phyloP scores from a whole-genome alignment of 2,888 invertebrate genomes.

The Pachliopta kotzebuea region DNA sequence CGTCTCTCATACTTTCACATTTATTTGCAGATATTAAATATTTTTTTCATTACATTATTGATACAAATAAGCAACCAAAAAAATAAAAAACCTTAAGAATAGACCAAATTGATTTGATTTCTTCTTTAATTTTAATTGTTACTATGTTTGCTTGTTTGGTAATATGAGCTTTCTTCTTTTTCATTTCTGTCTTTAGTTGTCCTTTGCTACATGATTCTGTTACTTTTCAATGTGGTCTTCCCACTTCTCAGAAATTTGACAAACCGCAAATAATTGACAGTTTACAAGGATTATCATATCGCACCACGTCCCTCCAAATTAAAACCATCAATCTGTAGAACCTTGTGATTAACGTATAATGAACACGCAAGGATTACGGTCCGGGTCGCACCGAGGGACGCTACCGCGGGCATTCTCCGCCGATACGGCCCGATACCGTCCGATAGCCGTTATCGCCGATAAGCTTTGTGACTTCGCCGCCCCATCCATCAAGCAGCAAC shows the following conservation, averaged over 20 bases:
- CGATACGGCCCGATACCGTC: constrained; percentile 55
- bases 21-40: too few relatives aligned
- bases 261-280: constrained; percentile 7
- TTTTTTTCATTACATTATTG: too few relatives aligned
- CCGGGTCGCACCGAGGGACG: constrained; percentile 40
- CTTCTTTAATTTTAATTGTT: too few relatives aligned
- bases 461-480: constrained; percentile 74
- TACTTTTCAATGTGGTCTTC: too few relatives aligned
- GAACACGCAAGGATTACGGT: constrained; percentile 66
- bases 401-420: constrained; percentile 44
- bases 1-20: too few relatives aligned
- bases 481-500: constrained; percentile 70
- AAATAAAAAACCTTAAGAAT: too few relatives aligned
- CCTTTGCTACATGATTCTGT: too few relatives aligned
- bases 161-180: too few relatives aligned
- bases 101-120: too few relatives aligned
- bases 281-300: constrained; percentile 23
- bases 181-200: too few relatives aligned
- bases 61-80: too few relatives aligned
- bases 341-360: constrained; percentile 64
- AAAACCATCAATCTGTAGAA: constrained; percentile 58
- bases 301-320: constrained; percentile 43
- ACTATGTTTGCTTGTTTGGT: too few relatives aligned
- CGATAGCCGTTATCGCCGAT: constrained; percentile 65
- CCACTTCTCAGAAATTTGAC: background rate